Conservation (phyloP, 2,888 invertebrate genomes). For the Celastrina argiolus region DNA sequence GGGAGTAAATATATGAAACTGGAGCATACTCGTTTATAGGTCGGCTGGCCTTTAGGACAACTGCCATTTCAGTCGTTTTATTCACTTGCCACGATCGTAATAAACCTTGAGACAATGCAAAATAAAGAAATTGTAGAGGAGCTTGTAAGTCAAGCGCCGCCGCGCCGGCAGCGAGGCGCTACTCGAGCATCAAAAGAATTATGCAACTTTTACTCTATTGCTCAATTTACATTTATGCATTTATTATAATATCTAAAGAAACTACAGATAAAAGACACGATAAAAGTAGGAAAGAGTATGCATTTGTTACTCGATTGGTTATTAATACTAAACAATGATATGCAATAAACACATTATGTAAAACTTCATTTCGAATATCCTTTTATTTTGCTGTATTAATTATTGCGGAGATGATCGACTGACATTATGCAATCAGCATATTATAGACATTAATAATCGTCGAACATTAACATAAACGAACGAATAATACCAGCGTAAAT, state of each 20-base stretch:
- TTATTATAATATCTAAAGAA: neutral
- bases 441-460: no score
- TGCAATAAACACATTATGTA: no score
- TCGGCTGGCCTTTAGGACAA: neutral
- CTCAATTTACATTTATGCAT: neutral
- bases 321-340: neutral
- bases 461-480: no score
- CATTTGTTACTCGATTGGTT: neutral
- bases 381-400: no score
- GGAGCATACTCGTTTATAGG: neutral
- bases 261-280: neutral
- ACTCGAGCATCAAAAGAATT: neutral
- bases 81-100: neutral
- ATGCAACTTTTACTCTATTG: neutral
- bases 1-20: neutral
- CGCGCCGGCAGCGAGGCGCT: no score
- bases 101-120: neutral
- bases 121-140: neutral
- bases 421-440: no score
- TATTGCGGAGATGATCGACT: no score
- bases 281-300: neutral
- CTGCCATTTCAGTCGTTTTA: neutral
- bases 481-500: no score
- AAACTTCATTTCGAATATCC: no score
- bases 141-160: neutral